These are phyloP conservation scores for Oncorhynchus clarkii DNA, from an alignment of 2,113 vertebrate genomes.

Conservation along the genomic window DNA sequence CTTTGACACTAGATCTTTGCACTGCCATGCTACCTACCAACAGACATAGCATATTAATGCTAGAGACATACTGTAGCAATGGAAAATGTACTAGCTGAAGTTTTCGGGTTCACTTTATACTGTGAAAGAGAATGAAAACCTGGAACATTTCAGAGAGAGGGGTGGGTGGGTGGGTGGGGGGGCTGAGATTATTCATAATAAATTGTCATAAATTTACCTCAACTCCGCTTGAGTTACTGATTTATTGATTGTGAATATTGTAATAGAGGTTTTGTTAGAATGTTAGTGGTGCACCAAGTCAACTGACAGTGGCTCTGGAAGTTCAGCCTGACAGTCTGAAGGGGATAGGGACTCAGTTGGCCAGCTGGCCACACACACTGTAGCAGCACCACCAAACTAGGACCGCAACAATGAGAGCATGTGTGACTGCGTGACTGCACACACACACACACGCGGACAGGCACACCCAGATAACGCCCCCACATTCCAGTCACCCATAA, in stretches of 20 bases:
- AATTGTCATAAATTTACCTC: too few species aligned
- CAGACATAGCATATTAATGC: not conserved
- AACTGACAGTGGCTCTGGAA: too few species aligned
- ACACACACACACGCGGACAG: slow-evolving; percentile 7
- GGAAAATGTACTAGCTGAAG: not conserved
- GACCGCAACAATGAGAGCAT: slow-evolving; percentile 29
- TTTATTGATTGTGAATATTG: not conserved
- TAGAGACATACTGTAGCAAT: slow-evolving; percentile 13
- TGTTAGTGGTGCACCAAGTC: too few species aligned
- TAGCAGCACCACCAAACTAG: slow-evolving; percentile 16
- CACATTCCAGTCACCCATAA: slow-evolving; percentile 32
- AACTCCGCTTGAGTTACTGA: too few species aligned
- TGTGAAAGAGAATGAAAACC: too few species aligned
- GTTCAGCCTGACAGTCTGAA: not conserved
- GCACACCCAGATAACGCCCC: not conserved
- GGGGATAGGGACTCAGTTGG: not conserved
- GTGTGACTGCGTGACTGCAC: slow-evolving; percentile 37
- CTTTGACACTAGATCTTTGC: not conserved
- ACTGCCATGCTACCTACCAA: slow-evolving; percentile 3
- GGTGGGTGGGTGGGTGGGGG: too few species aligned
- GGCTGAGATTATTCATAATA: too few species aligned
- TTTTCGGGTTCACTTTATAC: too few species aligned
- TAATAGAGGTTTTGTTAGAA: not conserved
- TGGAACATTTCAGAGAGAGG: too few species aligned
- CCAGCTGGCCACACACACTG: slow-evolving; percentile 5